Evolutionary conservation across 2,888 invertebrate genomes (phyloP).

Genomic region (Microctonus hyperodae): DNA sequence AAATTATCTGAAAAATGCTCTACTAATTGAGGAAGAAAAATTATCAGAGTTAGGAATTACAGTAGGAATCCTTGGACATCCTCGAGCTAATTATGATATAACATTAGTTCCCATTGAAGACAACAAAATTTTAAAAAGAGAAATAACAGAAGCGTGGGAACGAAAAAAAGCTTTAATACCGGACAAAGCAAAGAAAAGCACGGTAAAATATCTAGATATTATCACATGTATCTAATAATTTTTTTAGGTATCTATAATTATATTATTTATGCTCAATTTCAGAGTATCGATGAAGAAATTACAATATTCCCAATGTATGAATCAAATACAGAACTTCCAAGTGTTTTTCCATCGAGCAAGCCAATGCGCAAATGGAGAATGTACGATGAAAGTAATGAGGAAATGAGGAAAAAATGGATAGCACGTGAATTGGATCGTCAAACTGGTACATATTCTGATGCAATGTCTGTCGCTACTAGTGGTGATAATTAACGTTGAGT

Average conservation of each 20-base stretch:
- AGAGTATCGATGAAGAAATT: slow-evolving; percentile 31
- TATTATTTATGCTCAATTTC: too few species aligned
- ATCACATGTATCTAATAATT: not conserved
- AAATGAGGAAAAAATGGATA: slow-evolving; percentile 50
- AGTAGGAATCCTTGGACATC: slow-evolving; percentile 70
- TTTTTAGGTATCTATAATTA: not conserved
- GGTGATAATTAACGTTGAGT: slow-evolving; percentile 22
- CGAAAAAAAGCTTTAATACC: slow-evolving; percentile 36
- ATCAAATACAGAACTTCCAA: slow-evolving; percentile 38
- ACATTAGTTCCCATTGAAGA: slow-evolving; percentile 69
- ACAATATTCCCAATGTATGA: slow-evolving; percentile 44
- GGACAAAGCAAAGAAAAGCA: slow-evolving; percentile 33
- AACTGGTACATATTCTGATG: slow-evolving; percentile 39
- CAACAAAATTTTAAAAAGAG: slow-evolving; percentile 58
- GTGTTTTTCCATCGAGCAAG: slow-evolving; percentile 40
- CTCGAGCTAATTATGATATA: slow-evolving; percentile 67
- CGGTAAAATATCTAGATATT: slow-evolving; percentile 23
- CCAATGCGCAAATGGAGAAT: slow-evolving; percentile 28
- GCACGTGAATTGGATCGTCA: slow-evolving; percentile 45
- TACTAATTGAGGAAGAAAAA: slow-evolving; percentile 68
- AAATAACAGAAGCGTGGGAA: slow-evolving; percentile 36
- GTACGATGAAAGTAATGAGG: slow-evolving; percentile 40
- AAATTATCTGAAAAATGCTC: slow-evolving; percentile 66
- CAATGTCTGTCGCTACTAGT: slow-evolving; percentile 41
- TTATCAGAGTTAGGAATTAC: slow-evolving; percentile 63